Evolutionary conservation across 2,113 vertebrate genomes (phyloP), one percentile per base, ranked within the genome.

Genomic region (Macrotus californicus): DNA sequence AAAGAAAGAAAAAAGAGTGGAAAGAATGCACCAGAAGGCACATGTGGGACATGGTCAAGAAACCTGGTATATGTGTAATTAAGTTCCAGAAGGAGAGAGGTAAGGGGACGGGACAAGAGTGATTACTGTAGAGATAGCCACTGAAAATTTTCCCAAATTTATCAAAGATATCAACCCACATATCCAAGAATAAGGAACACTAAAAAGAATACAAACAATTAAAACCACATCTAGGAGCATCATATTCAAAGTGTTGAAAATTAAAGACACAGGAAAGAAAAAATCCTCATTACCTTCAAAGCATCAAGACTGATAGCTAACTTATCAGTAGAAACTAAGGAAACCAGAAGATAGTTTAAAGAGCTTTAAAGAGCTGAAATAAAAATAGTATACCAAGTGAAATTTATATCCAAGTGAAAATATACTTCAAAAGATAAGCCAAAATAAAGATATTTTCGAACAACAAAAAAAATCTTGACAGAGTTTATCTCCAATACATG

Each of bases 391-490:
- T 66, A 75, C 36, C 66, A 52, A 36, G 54, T 72, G 41, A 64
- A 56, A 76, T 59, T 87, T 87, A 76, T 48, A 59, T n/a, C 48
- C 16, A 86, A 64, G 26, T 77, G n/a, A 89, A 92, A 91, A 50
- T 34, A 72, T 36, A 61, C 52, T 88, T 75, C 73, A 85, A 77
- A 52, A 77, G 46, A 76, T n/a, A 93, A 91, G 52, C 52, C 29
- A 95, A 95, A 85, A 48, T 80, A 88, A 94, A 82, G 59, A 67
- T 31, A 36, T 43, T 93, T 94, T 80, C 21, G 41, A 76, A 84
- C 31, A 48, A 87, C 61, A 64, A 64, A 85, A 95, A 59, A 81
- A 95, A 59, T 5, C 31, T 48, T 54, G 19, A 83, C 31, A 41
- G n/a, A 77, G 15, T 59, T 88, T 89, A 52, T 90, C n/a, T 89